Base-by-base conservation (phyloP, 2,888 invertebrate genomes). In the Oeneis ivallda region DNA sequence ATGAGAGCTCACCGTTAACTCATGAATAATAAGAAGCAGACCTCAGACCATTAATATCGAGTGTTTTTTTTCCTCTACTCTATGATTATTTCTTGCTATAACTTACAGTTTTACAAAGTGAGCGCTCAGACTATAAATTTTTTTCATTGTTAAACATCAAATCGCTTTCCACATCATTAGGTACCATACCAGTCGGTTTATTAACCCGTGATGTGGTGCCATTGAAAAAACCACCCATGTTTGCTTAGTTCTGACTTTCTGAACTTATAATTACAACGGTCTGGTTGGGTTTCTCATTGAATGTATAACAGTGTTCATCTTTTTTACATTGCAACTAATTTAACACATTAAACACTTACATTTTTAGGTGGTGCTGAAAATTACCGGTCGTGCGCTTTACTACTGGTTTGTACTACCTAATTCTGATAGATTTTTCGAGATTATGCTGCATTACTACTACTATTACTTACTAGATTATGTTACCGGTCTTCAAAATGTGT, bases 51-150 rank as follows among this genome's bases (percentile, higher is more conserved):
- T 84, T 86, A 87, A 84, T 85, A 82, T 83, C 78, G 72, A 56
- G 61, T 80, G 83, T 90, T 90, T 90, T 90, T 90, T 90, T 89
- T 89, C 75, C 83, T 80, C 81, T 75, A 84, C 82, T 81, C 84
- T 79, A 82, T 86, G 85, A 89, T 89, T 89, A 87, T 82, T 87
- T 89, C 85, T 87, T 84, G 81, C 84, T 82, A 83, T 84, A 79
- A 76, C 83, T 81, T 83, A 85, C 82, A 84, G 84, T 85, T 87
- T 84, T 84, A 86, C 84, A 85, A 86, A 86, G 81, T 81, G 80
- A 79, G 81, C 82, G 77, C 75, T 79, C 75, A 77, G 73, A 80
- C 76, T 81, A 79, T 78, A 76, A 78, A 71, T 76, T 79, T 83
- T 62, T 85, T 86, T 84, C 81, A 79, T 76, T 68, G 71, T 74